phyloP scores from a whole-genome alignment of 2,113 vertebrate genomes.

The Carlito syrichta region DNA sequence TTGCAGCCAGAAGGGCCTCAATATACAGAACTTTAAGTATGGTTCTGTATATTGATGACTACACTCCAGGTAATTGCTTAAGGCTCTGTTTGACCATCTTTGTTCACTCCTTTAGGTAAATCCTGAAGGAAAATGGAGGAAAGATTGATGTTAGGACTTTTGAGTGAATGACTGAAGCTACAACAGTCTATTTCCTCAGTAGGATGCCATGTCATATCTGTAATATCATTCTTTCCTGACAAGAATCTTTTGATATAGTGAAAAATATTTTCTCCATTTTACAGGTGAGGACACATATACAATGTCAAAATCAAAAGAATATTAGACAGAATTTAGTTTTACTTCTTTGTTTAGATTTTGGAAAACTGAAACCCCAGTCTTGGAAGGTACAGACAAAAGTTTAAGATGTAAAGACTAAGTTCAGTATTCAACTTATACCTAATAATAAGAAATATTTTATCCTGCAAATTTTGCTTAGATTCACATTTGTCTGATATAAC shows the following conservation, averaged over 20 bases:
- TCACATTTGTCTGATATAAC: not conserved
- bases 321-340: not conserved
- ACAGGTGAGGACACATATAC: not conserved
- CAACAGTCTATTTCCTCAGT: not conserved
- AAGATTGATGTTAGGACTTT: not conserved
- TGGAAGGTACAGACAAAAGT: not conserved
- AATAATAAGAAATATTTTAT: not conserved
- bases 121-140: not conserved
- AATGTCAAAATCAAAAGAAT: not conserved
- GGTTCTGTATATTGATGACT: not conserved
- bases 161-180: not conserved
- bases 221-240: not conserved
- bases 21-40: not conserved
- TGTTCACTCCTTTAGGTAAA: not conserved
- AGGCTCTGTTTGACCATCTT: not conserved
- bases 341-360: conserved; percentile 4
- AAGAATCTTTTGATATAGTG: not conserved
- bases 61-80: not conserved
- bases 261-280: not conserved
- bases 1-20: not conserved
- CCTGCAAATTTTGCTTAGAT: not conserved
- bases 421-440: not conserved
- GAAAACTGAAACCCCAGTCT: not conserved
- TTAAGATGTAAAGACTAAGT: not conserved
- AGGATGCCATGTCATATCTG: not conserved